Conservation (phyloP, 2,797 vertebrate species). For the Carapus acus region DNA sequence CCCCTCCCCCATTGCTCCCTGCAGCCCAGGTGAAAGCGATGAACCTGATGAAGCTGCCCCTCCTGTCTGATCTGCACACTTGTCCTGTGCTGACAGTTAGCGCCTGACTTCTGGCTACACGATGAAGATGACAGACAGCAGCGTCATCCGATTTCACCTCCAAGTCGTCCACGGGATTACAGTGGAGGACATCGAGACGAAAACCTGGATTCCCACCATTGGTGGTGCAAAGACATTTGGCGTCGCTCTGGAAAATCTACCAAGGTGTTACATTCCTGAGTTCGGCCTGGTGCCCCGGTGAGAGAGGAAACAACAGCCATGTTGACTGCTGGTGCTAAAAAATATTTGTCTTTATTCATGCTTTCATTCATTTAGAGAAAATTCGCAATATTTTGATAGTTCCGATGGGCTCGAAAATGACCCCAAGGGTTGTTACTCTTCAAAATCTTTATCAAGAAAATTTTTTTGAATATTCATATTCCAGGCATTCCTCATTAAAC, state of each 20-base stretch:
- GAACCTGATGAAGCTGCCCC: constrained; percentile 29
- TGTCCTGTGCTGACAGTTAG: too few species aligned
- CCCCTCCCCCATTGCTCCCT: not conserved
- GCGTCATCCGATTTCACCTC: constrained; percentile 71
- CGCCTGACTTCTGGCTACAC: not conserved
- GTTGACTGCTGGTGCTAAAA: not conserved
- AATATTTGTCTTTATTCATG: too few species aligned
- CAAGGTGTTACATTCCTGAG: constrained; percentile 71
- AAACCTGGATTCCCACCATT: constrained; percentile 28
- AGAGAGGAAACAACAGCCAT: constrained; percentile 31
- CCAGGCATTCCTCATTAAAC: too few species aligned
- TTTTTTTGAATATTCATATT: too few species aligned
- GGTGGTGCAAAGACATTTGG: constrained; percentile 77
- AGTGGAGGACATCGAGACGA: constrained; percentile 62
- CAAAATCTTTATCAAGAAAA: too few species aligned
- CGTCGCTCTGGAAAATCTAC: constrained; percentile 70
- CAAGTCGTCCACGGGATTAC: constrained; percentile 74
- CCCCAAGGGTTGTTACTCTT: too few species aligned
- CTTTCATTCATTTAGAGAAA: too few species aligned
- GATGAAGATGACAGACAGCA: constrained; percentile 53
- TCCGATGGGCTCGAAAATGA: too few species aligned
- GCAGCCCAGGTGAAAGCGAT: constrained; percentile 54
- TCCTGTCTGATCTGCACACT: not conserved
- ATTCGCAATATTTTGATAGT: too few species aligned
- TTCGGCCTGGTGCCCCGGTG: constrained; percentile 84